phyloP scores from a whole-genome alignment of 2,888 invertebrate species.

The Cryptus armator region DNA sequence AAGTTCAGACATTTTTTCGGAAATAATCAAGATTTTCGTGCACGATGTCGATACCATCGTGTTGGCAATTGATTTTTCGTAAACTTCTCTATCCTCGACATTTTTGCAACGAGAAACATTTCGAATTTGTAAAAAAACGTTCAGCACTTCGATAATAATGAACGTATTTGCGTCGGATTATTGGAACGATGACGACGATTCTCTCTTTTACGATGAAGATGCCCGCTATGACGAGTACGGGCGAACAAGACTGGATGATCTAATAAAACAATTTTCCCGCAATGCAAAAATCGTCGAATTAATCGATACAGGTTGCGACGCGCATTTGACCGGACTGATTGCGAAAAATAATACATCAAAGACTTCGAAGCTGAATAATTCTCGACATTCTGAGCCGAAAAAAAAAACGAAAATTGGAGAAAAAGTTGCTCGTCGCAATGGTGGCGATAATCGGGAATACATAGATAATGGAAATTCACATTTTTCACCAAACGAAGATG shows the following conservation, averaged over 20 bases:
- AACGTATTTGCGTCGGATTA: neutral
- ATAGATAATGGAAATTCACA: neutral
- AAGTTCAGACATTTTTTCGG: neutral
- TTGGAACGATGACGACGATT: neutral
- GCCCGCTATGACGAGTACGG: neutral
- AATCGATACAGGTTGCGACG: conserved; percentile 54
- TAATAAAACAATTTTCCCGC: neutral
- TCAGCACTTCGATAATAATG: neutral
- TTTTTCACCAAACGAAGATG: neutral
- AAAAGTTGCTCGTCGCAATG: neutral
- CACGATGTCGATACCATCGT: conserved; percentile 16
- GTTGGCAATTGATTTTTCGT: neutral
- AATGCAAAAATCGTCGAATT: conserved; percentile 55
- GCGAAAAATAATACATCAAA: neutral
- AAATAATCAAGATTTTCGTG: neutral
- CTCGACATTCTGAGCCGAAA: neutral
- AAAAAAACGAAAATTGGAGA: neutral
- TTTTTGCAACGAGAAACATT: neutral
- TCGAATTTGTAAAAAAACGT: neutral
- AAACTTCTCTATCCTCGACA: neutral
- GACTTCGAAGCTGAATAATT: neutral
- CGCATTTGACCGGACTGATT: conserved; percentile 1
- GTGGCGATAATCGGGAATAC: neutral
- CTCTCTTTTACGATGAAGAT: neutral
- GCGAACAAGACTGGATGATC: neutral